Base-by-base conservation (phyloP, 37 sponge, comb jelly and placozoan genomes). In the Tethya wilhelma region DNA sequence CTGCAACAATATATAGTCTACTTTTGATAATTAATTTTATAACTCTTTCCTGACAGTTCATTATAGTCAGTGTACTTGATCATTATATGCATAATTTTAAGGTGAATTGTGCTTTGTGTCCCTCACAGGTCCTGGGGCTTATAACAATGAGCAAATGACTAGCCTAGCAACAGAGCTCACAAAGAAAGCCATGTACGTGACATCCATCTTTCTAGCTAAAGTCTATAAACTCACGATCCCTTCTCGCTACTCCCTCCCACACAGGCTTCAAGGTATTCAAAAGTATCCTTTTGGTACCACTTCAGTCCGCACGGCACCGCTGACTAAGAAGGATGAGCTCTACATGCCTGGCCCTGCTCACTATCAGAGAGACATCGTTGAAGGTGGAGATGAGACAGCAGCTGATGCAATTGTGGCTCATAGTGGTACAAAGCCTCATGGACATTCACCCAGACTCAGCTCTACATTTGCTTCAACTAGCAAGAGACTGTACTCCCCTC, bases 241-340 rank as follows among this genome's bases (percentile, higher is more conserved):
- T 22, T 7, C 28, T 22, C 9, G 29, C 44, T 22, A 8, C 11
- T 36, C 11, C 68, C 7, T 8, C 40, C 14, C 68, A 34, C 22
- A 62, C 64, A 62, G 64, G 30, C 64, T 38, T 6, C 63, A 60
- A 8, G 11, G 25, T 9, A 45, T 30, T 22, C 45, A 62, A 1
- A 87, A 87, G 74, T 79, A 85, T 39, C 94, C 89, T 4, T 97
- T 98, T 87, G 96, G 98, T 17, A 79, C 89, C 26, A 93, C 96
- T 14, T 71, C 98, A 37, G 81, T 90, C 28, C 69, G 98, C 32
- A 93, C 94, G 45, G 75, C 79, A 25, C 93, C 96, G 43, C 85
- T 96, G 14, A 59, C 84, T 19, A 95, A 89, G 64, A 86, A 63
- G 64, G 91, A 95, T 31, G 90, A 87, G 4, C 28, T 77, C 12